Evolutionary conservation across 2,113 vertebrate genomes (phyloP).

Genomic region (Upupa epops): DNA sequence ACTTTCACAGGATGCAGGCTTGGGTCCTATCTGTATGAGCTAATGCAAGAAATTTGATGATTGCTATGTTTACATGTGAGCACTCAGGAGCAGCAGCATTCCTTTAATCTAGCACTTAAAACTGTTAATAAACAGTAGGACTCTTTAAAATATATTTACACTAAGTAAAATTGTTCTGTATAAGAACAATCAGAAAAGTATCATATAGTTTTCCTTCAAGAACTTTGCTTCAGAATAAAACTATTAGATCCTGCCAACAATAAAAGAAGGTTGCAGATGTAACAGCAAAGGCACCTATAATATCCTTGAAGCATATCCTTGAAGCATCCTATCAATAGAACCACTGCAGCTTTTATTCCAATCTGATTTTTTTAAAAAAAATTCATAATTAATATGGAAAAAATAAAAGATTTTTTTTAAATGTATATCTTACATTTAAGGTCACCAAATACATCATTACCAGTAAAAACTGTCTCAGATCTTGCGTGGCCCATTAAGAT

Average conservation of each 20-base stretch:
- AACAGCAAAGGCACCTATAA: neutral
- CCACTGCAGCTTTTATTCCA: neutral
- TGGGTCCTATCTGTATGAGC: neutral
- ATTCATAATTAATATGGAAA: neutral
- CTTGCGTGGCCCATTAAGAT: neutral
- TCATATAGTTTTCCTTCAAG: neutral
- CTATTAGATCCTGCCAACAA: neutral
- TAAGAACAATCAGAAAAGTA: neutral
- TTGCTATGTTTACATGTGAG: neutral
- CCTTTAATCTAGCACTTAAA: neutral
- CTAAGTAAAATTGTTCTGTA: neutral
- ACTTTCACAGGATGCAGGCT: neutral
- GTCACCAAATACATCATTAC: neutral
- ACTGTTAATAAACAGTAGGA: neutral
- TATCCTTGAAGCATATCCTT: neutral
- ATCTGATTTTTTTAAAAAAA: neutral
- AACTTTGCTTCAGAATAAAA: neutral
- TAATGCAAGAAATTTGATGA: neutral
- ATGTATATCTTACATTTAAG: neutral
- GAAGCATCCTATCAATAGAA: neutral
- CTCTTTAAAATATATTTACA: neutral
- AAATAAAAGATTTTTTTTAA: neutral
- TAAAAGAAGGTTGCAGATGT: neutral
- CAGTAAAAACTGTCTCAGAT: neutral
- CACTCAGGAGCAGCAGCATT: neutral